Evolutionary conservation across 2,888 invertebrate species (phyloP), one percentile per base, ranked within the genome.

Genomic region (Mesorhabditis sp.): DNA sequence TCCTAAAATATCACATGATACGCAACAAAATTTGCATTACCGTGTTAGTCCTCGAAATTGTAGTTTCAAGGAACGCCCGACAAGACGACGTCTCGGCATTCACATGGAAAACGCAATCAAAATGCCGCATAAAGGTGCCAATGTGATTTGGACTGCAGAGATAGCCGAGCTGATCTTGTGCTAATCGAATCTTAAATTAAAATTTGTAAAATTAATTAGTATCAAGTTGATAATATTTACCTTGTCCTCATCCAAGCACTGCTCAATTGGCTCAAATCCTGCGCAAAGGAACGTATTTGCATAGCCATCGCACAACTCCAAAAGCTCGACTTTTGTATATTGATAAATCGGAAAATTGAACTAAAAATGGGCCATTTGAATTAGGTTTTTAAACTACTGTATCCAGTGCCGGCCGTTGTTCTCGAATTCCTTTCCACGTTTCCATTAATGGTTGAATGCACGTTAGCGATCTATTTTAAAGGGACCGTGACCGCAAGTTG

Each of bases 221-320:
- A 13, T 50, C n/a, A 13, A 13, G 10, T 50, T 50, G 7, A 13
- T 50, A 10, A 13, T 50, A 2, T n/a, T 13, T 50, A 50, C 58
- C 58, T 13, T 10, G 7, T 50, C n/a, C 7, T 50, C 58, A 50
- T 1, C n/a, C 10, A 50, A n/a, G n/a, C 58, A 50, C 7, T n/a
- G 7, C 58, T 50, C 58, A 50, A 50, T 50, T n/a, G 58, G n/a
- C n/a, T 50, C 58, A 50, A 50, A 50, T 50, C 58, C 58, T n/a
- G 58, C 58, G 58, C 58, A 50, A 50, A 50, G 58, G n/a, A 50
- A 50, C 7, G 58, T 50, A n/a, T 50, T 50, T n/a, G 58, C 58
- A n/a, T 50, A 50, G 7, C 58, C 58, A 50, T 50, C 58, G n/a
- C 58, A 50, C 58, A 50, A 50, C 58, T 50, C 58, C n/a, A 50